Conservation (phyloP, 2,113 vertebrate species). For the Ammospiza nelsoni region DNA sequence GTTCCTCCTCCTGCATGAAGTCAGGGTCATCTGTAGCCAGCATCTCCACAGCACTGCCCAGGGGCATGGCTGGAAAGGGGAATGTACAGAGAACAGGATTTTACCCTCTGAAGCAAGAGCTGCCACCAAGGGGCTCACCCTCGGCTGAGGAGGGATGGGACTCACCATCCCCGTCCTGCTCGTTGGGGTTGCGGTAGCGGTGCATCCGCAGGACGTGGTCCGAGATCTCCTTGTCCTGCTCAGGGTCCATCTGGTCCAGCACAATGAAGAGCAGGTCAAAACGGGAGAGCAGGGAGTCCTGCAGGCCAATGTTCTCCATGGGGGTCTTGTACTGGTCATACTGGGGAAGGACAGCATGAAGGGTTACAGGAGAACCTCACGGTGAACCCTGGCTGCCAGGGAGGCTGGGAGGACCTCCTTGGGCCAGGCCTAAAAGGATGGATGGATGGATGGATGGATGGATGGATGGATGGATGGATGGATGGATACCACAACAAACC, state of each 20-base stretch:
- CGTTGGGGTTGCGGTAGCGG: slow-evolving; percentile 88
- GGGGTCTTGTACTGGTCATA: slow-evolving; percentile 98
- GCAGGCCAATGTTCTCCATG: slow-evolving; percentile 98
- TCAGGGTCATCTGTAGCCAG: slow-evolving; percentile 91
- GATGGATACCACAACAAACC: no score
- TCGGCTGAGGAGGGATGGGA: accelerated
- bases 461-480: no score
- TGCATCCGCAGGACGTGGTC: slow-evolving; percentile 97
- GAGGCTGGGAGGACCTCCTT: background rate
- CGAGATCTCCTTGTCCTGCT: slow-evolving; percentile 93
- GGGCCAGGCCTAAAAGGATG: background rate
- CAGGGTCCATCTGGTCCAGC: slow-evolving; percentile 95
- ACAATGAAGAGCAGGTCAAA: slow-evolving; percentile 98
- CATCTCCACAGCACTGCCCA: slow-evolving; percentile 89
- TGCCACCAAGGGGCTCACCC: background rate
- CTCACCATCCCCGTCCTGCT: slow-evolving; percentile 94
- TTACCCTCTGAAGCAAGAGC: background rate
- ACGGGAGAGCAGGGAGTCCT: slow-evolving; percentile 95
- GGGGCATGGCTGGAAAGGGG: slow-evolving; percentile 78
- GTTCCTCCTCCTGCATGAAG: slow-evolving; percentile 79
- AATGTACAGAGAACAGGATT: background rate
- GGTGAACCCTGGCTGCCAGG: background rate
- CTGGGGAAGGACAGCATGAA: slow-evolving; percentile 52
- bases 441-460: no score
- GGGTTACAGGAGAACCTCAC: background rate